These are phyloP conservation scores for Drosophila testacea DNA, from an alignment of 2,888 invertebrate genomes.

Conservation along the genomic window DNA sequence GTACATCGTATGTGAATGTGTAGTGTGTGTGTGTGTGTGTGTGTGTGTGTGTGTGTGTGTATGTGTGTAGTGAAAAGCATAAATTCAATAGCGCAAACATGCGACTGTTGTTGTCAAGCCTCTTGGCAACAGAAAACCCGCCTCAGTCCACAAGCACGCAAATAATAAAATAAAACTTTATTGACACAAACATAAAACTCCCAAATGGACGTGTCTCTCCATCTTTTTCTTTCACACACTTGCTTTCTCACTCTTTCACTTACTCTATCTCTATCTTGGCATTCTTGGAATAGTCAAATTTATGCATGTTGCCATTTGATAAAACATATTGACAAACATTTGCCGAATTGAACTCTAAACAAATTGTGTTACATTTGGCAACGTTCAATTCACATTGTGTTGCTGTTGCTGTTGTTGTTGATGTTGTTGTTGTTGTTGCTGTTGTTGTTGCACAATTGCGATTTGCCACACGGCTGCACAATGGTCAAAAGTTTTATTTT, in stretches of 20 bases:
- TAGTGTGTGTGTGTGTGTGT: constrained; percentile 15
- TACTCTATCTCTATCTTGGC: not conserved
- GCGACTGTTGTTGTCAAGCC: constrained; percentile 52
- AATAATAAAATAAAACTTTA: constrained; percentile 81
- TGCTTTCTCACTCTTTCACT: not conserved
- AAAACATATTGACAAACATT: constrained; percentile 80
- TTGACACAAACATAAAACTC: constrained; percentile 75
- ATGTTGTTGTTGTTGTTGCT: not conserved
- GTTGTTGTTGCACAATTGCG: constrained; percentile 10
- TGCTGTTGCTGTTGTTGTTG: constrained; percentile 3
- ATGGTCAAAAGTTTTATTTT: constrained; percentile 44
- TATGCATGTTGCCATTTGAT: constrained; percentile 74
- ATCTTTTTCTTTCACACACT: not conserved
- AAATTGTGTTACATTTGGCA: constrained; percentile 59
- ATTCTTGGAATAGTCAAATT: constrained; percentile 53
- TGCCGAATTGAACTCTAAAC: constrained; percentile 69
- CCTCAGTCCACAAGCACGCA: constrained; percentile 16
- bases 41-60: constrained; percentile 23
- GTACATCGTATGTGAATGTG: constrained; percentile 25
- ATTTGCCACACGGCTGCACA: constrained; percentile 13
- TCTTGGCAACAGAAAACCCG: constrained; percentile 31
- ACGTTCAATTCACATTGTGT: constrained; percentile 31
- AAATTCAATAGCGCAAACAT: constrained; percentile 74
- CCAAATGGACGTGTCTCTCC: constrained; percentile 58
- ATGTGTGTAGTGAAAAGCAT: constrained; percentile 45